These are phyloP conservation scores for Conops quadrifasciatus DNA, from an alignment of 2,888 invertebrate genomes.

Conservation along the genomic window DNA sequence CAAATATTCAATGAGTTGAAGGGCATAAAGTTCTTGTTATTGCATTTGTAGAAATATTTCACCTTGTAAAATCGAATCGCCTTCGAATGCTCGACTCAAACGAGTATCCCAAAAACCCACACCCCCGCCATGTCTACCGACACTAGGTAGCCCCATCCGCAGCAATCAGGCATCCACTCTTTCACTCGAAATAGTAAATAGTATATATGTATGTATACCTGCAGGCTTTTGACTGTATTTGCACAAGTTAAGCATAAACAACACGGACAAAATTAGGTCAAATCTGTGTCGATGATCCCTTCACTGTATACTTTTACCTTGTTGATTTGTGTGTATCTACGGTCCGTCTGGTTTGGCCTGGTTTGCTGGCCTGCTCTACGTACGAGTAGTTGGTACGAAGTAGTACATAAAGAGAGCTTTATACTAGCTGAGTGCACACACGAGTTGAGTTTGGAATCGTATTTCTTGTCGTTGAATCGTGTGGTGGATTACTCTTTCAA, in stretches of 20 bases:
- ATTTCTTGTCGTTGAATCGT: no score
- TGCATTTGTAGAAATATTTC: not conserved
- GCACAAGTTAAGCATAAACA: slow-evolving; percentile 57
- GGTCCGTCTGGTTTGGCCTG: slow-evolving; percentile 30
- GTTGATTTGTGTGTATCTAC: slow-evolving; percentile 47
- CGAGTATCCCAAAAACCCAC: not conserved
- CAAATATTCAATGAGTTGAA: not conserved
- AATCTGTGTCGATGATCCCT: slow-evolving; percentile 66
- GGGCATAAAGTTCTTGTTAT: not conserved
- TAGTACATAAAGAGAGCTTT: not conserved
- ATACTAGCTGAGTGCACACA: no score
- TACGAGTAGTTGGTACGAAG: not conserved
- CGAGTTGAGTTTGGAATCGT: not conserved
- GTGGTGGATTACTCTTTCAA: not conserved
- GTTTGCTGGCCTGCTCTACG: not conserved
- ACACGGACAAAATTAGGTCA: slow-evolving; percentile 65
- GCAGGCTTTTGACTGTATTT: slow-evolving; percentile 24
- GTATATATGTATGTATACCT: not conserved
- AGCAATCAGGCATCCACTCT: slow-evolving; percentile 27
- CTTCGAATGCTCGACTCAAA: not conserved
- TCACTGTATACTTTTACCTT: no score
- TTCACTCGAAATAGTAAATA: no score
- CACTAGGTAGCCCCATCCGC: slow-evolving; percentile 38
- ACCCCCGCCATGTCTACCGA: slow-evolving; percentile 16
- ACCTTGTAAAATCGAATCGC: slow-evolving; percentile 5